These are phyloP conservation scores for Falco biarmicus DNA, from an alignment of 2,797 vertebrate species.

Conservation along the genomic window DNA sequence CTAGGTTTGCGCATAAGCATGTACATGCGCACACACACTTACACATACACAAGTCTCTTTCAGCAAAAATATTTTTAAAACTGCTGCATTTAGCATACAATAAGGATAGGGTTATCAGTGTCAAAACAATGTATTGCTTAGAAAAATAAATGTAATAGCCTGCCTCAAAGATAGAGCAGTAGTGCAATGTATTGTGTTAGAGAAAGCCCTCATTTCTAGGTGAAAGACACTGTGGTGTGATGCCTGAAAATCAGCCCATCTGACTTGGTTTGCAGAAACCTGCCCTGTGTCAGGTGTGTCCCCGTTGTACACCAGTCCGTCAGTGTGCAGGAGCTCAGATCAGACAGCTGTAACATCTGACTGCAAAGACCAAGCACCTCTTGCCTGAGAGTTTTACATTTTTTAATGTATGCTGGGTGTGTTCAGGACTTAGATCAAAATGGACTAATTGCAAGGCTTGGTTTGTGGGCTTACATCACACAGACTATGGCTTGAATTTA, in stretches of 20 bases:
- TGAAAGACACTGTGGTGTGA: fast-evolving
- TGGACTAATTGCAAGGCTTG: not conserved
- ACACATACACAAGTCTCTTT: fast-evolving
- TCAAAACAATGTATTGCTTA: not conserved
- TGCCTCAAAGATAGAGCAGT: not conserved
- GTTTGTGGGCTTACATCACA: not conserved
- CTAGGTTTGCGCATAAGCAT: not conserved
- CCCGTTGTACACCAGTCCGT: not conserved
- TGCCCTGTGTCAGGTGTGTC: not conserved
- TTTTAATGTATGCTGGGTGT: fast-evolving
- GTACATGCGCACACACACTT: fast-evolving
- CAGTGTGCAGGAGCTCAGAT: not conserved
- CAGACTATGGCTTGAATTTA: not conserved
- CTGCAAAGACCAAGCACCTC: not conserved
- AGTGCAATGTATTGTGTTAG: fast-evolving
- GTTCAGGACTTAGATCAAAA: not conserved
- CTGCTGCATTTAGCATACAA: fast-evolving
- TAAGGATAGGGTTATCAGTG: not conserved
- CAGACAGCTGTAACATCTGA: not conserved
- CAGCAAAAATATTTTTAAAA: not conserved
- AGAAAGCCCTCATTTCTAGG: not conserved
- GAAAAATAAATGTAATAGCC: not conserved
- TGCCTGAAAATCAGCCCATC: not conserved
- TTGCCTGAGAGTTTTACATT: fast-evolving
- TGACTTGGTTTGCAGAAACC: not conserved